Conservation (phyloP, 2,797 vertebrate genomes). For the Trichosurus vulpecula region DNA sequence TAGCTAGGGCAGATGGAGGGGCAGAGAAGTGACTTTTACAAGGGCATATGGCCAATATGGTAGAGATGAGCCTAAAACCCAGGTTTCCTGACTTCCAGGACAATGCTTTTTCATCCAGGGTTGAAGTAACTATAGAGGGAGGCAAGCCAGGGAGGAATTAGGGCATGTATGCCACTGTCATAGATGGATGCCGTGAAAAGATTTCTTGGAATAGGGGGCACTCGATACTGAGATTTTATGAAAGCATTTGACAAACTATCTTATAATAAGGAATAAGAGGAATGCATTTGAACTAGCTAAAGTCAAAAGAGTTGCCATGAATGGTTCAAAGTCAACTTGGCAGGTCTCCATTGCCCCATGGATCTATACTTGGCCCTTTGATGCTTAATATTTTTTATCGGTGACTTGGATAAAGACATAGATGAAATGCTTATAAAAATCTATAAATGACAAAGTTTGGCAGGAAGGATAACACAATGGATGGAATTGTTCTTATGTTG, state of each 20-base stretch:
- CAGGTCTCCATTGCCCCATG: neutral
- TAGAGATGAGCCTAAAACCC: neutral
- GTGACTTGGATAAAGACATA: neutral
- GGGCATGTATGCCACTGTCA: neutral
- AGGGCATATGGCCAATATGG: neutral
- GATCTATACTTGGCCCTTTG: neutral
- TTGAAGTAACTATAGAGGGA: neutral
- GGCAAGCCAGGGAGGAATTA: neutral
- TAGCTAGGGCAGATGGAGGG: neutral
- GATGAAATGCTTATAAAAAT: neutral
- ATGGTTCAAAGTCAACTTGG: neutral
- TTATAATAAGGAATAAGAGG: neutral
- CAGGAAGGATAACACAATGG: neutral
- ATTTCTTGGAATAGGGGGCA: neutral
- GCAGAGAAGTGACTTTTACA: neutral
- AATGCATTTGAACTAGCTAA: neutral
- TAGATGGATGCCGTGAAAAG: neutral
- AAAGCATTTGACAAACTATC: neutral
- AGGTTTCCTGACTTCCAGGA: neutral
- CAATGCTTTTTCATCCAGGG: neutral
- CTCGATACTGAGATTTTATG: neutral
- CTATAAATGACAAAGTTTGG: neutral
- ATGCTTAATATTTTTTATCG: neutral
- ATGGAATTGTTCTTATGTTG: neutral
- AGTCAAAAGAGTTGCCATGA: neutral